Evolutionary conservation across 1,140 invertebrate genomes (phyloP).

Genomic region (Oreohelix idahoensis): DNA sequence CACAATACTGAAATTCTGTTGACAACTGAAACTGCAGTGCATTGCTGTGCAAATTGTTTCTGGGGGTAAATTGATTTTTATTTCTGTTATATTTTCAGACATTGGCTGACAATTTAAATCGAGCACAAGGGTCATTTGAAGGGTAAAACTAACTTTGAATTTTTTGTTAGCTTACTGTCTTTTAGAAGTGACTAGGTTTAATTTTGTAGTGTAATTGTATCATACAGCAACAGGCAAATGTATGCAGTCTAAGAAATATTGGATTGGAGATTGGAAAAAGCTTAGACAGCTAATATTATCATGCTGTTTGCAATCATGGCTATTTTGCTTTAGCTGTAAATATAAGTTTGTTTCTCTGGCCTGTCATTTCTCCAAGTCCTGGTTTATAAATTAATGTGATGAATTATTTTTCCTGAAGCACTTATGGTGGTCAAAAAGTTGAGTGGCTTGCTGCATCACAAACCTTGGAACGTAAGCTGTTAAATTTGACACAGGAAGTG

Average conservation of each 20-base stretch:
- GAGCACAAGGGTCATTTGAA: background rate
- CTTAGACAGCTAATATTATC: no score
- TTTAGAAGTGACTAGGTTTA: background rate
- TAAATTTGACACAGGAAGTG: slow-evolving; percentile 42
- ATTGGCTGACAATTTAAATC: background rate
- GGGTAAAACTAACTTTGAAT: background rate
- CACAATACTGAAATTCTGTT: no score
- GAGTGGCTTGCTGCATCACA: slow-evolving; percentile 43
- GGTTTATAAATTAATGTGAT: background rate
- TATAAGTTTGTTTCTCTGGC: no score
- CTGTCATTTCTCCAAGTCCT: no score
- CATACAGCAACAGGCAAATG: no score
- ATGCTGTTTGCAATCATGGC: no score
- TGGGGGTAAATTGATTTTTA: background rate
- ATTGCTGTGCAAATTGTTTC: no score
- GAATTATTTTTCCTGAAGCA: background rate
- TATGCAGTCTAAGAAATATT: no score
- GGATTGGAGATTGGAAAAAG: no score
- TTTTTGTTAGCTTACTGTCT: background rate
- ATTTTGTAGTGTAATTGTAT: no score
- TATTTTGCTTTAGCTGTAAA: no score
- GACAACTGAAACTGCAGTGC: no score
- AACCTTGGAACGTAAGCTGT: slow-evolving; percentile 45
- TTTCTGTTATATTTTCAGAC: background rate
- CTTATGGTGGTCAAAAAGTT: background rate